Evolutionary conservation across 2,113 vertebrate species (phyloP).

Genomic region (Struthidea cinerea): DNA sequence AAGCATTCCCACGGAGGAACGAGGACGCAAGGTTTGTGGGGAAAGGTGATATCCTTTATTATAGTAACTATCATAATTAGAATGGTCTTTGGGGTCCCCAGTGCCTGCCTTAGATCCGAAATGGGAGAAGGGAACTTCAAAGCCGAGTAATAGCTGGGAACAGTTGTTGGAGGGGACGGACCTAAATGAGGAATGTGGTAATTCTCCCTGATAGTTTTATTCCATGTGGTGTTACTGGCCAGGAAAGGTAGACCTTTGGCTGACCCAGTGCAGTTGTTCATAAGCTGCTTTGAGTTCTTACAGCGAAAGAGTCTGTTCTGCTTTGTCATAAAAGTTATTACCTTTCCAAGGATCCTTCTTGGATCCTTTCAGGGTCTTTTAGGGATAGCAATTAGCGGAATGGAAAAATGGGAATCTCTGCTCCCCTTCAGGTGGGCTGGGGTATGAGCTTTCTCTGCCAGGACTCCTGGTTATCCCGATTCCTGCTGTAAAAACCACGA

Average conservation of each 20-base stretch:
- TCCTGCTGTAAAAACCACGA: neutral
- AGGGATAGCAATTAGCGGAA: neutral
- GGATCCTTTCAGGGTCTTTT: too few species aligned
- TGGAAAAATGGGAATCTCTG: neutral
- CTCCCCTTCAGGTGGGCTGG: neutral
- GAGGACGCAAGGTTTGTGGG: neutral
- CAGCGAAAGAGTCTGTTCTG: neutral
- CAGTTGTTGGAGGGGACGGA: slow-evolving; percentile 5
- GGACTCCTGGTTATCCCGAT: neutral
- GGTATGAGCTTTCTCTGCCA: neutral
- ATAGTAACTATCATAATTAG: neutral
- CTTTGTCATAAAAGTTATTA: neutral
- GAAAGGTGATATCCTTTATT: slow-evolving; percentile 40
- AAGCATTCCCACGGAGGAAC: neutral
- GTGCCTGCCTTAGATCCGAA: neutral
- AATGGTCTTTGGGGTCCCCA: neutral
- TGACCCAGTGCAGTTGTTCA: neutral
- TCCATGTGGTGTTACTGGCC: neutral
- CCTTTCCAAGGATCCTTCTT: neutral
- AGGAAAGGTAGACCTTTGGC: slow-evolving; percentile 58
- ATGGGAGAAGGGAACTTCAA: slow-evolving; percentile 31
- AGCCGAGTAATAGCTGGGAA: slow-evolving; percentile 21
- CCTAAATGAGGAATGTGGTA: slow-evolving; percentile 10
- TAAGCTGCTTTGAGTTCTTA: slow-evolving; percentile 20
- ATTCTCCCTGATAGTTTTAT: slow-evolving; percentile 50